Percentiles rank a stretch among this genome's conserved stretches.
Conservation (phyloP, 2,888 invertebrate species). For the Ectemnius cavifrons region DNA sequence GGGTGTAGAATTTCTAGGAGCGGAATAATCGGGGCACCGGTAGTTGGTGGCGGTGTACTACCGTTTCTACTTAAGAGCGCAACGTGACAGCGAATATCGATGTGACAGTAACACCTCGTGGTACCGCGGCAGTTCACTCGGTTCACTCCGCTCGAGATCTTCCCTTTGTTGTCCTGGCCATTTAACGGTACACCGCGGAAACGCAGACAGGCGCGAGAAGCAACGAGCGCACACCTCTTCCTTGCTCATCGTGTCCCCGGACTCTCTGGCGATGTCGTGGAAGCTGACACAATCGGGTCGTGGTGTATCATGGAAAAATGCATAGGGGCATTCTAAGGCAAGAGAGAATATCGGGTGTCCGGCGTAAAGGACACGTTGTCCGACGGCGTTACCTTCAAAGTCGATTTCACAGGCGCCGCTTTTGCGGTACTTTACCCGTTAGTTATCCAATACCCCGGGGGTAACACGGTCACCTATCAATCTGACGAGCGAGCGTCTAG, state of each 20-base stretch:
- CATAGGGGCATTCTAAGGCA: constrained; percentile 2
- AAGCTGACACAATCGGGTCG: constrained; percentile 55
- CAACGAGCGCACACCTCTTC: constrained; percentile 37
- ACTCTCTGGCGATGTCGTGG: not conserved
- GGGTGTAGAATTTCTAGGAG: too few species aligned
- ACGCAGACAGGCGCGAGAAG: constrained; percentile 28
- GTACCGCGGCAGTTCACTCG: constrained; percentile 10
- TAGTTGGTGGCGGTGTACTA: too few species aligned
- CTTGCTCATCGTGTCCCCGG: too few species aligned
- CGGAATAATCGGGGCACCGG: too few species aligned
- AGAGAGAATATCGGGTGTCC: constrained; percentile 30
- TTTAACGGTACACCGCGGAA: constrained; percentile 51
- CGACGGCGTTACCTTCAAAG: constrained; percentile 21
- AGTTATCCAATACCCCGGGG: too few species aligned
- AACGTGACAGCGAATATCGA: constrained; percentile 2
- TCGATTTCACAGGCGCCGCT: constrained; percentile 4
- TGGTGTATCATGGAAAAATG: constrained; percentile 30
- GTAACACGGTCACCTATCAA: too few species aligned
- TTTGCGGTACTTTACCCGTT: constrained; percentile 9
- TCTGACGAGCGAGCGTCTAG: too few species aligned
- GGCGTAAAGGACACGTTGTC: constrained; percentile 28
- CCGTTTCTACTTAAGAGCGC: too few species aligned
- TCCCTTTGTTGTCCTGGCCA: constrained; percentile 22
- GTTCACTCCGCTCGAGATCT: constrained; percentile 31
- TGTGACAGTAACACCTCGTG: constrained; percentile 5